Percentiles rank a stretch among this genome's conserved stretches.
These are phyloP conservation scores for Zonitis immaculata DNA, from an alignment of 2,888 invertebrate species.

Conservation along the genomic window DNA sequence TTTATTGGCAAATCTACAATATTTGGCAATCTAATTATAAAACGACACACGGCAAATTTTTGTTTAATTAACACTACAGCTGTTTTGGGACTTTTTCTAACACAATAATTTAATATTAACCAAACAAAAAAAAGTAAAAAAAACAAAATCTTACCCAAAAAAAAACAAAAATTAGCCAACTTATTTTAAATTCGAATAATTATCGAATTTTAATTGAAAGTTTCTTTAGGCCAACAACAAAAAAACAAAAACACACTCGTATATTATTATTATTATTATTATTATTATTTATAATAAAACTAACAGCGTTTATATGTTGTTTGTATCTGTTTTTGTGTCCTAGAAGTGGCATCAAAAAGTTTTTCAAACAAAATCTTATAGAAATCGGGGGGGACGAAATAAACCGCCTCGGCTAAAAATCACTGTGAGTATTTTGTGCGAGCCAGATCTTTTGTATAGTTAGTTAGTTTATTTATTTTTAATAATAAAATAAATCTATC, in stretches of 20 bases:
- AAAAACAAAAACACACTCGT: too few species aligned
- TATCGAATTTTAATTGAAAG: too few species aligned
- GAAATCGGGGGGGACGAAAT: constrained; percentile 20
- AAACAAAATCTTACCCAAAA: too few species aligned
- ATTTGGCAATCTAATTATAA: neutral
- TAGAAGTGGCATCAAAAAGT: constrained; percentile 25
- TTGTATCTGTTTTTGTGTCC: constrained; percentile 11
- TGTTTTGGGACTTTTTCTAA: neutral
- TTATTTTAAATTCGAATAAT: too few species aligned
- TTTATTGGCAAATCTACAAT: neutral
- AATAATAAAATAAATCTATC: neutral
- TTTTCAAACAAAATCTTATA: constrained; percentile 23
- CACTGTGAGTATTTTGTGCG: too few species aligned
- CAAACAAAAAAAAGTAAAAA: too few species aligned
- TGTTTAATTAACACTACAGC: neutral
- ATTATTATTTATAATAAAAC: constrained; percentile 10
- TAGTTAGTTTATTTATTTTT: neutral
- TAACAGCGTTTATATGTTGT: constrained; percentile 14
- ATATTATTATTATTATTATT: too few species aligned
- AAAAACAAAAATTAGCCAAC: too few species aligned
- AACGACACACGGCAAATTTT: neutral
- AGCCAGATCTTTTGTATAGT: constrained; percentile 27
- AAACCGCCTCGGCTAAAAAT: constrained; percentile 28
- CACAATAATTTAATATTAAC: neutral
- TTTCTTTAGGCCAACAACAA: too few species aligned